phyloP scores from a whole-genome alignment of 2,797 vertebrate species.

The Diglossa cyanea region DNA sequence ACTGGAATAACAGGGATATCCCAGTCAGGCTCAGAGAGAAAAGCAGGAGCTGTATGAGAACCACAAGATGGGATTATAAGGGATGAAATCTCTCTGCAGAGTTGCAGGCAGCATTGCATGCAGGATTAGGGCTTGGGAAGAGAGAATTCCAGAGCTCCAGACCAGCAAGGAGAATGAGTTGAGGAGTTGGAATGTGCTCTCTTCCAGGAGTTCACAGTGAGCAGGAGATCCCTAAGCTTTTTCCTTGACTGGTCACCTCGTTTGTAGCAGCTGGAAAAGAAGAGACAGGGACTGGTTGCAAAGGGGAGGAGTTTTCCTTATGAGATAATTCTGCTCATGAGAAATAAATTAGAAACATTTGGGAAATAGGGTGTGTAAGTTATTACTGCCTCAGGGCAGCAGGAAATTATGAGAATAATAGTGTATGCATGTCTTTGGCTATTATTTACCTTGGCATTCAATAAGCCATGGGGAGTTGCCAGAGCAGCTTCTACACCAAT shows the following conservation, averaged over 20 bases:
- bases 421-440: constrained; percentile 27
- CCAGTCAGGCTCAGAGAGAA: neutral
- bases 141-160: neutral
- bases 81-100: neutral
- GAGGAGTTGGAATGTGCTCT: neutral
- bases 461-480: neutral
- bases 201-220: neutral
- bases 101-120: neutral
- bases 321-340: constrained; percentile 63
- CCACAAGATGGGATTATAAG: neutral
- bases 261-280: neutral
- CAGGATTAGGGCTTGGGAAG: neutral
- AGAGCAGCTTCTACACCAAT: constrained; percentile 33
- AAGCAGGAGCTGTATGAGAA: neutral
- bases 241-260: neutral
- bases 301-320: constrained; percentile 21
- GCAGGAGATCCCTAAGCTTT: neutral
- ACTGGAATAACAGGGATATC: constrained; percentile 1
- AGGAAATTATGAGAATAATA: constrained; percentile 65
- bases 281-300: neutral
- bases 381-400: constrained; percentile 61
- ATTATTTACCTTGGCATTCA: constrained; percentile 69
- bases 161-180: fast-evolving
- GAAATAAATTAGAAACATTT: constrained; percentile 71
- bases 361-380: constrained; percentile 69